phyloP scores from a whole-genome alignment of 53 echinoderm and acorn worm genomes.

The Henricia sp. region DNA sequence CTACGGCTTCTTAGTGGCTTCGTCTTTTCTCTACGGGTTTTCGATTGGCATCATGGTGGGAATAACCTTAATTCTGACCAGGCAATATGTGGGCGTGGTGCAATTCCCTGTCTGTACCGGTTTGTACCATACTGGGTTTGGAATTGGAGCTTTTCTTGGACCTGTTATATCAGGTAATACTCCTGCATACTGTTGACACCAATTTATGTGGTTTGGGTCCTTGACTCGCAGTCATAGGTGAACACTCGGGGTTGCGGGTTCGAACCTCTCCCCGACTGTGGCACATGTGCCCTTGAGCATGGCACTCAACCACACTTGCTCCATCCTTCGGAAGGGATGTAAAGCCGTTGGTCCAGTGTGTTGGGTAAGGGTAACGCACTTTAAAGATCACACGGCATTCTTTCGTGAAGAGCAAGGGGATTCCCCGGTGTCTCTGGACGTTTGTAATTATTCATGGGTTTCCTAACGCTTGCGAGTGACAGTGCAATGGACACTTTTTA shows the following conservation, averaged over 20 bases:
- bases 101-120: background rate
- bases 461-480: no score
- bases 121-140: background rate
- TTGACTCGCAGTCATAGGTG: no score
- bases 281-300: background rate
- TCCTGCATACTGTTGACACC: background rate
- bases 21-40: background rate
- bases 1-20: background rate
- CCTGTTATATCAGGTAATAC: background rate
- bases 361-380: no score
- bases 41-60: background rate
- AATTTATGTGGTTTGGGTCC: background rate
- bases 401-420: no score
- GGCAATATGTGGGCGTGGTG: background rate
- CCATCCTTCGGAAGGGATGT: background rate
- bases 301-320: background rate
- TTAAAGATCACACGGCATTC: no score
- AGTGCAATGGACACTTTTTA: no score
- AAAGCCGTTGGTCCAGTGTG: background rate
- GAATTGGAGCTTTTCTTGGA: background rate
- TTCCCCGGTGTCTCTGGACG: no score
- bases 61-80: background rate
- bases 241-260: no score
- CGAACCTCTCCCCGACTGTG: no score
- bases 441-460: no score